phyloP scores from a whole-genome alignment of 2,797 vertebrate genomes.

The Clamator glandarius region DNA sequence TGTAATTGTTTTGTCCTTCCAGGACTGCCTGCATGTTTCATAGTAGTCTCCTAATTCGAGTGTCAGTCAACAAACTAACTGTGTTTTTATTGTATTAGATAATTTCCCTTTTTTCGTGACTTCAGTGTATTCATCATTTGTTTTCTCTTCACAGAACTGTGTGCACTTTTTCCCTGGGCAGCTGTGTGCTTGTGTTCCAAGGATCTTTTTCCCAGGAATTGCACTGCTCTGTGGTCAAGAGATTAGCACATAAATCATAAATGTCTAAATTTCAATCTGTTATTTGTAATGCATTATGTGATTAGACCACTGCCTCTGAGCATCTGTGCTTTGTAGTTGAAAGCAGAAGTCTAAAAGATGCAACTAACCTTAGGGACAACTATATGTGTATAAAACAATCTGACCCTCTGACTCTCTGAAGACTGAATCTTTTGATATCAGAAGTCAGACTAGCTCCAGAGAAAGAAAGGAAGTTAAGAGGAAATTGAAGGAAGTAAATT shows the following conservation, averaged over 20 bases:
- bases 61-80: fast-evolving
- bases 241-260: neutral
- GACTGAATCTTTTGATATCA: neutral
- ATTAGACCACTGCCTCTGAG: neutral
- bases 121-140: neutral
- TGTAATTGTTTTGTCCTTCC: neutral
- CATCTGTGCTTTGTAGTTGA: neutral
- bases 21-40: neutral
- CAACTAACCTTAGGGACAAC: neutral
- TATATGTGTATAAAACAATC: neutral
- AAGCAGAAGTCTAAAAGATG: neutral
- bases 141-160: neutral
- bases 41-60: neutral
- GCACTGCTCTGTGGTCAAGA: slow-evolving; percentile 8
- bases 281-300: neutral
- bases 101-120: neutral
- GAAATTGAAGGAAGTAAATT: neutral
- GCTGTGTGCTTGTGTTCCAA: neutral
- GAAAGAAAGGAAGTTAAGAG: neutral
- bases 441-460: neutral
- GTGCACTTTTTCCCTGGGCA: neutral
- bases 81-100: neutral
- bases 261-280: neutral
- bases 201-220: neutral
- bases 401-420: neutral